A percentile compares a stretch with the other conserved stretches of the same genome.
phyloP scores from a whole-genome alignment of 2,797 vertebrate genomes.

The Poecilia gillii region DNA sequence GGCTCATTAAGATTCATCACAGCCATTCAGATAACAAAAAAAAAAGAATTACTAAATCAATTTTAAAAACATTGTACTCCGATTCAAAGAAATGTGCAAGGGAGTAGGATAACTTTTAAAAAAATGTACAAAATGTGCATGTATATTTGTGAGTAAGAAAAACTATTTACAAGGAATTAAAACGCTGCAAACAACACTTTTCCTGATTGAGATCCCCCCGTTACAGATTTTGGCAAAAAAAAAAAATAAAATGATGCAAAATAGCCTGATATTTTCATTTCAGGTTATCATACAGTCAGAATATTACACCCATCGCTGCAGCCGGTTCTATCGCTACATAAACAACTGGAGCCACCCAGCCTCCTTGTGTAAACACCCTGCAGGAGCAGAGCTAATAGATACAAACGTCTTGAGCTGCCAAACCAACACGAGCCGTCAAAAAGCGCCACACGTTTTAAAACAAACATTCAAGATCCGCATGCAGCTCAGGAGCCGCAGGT shows the following conservation, averaged over 20 bases:
- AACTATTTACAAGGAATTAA: not conserved
- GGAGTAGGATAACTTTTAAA: not conserved
- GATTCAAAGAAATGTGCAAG: too few relatives aligned
- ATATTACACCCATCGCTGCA: not conserved
- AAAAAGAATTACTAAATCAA: too few relatives aligned
- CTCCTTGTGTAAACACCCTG: not conserved
- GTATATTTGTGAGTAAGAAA: not conserved
- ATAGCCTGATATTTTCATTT: not conserved
- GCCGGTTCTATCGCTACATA: not conserved
- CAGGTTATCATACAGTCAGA: not conserved
- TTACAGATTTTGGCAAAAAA: not conserved
- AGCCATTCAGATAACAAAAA: too few relatives aligned
- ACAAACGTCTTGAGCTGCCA: not conserved
- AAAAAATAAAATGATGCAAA: not conserved
- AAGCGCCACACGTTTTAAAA: not conserved
- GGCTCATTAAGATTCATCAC: too few relatives aligned
- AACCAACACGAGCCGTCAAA: not conserved
- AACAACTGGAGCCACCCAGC: not conserved
- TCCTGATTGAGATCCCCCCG: too few relatives aligned
- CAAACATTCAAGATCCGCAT: not conserved
- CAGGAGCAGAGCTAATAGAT: not conserved
- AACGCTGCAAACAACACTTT: not conserved
- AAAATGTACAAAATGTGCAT: not conserved
- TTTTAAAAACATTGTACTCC: too few relatives aligned
- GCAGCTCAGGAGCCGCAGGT: not conserved